Base-by-base conservation (phyloP, 2,113 vertebrate genomes). In the Protobothrops mucrosquamatus region DNA sequence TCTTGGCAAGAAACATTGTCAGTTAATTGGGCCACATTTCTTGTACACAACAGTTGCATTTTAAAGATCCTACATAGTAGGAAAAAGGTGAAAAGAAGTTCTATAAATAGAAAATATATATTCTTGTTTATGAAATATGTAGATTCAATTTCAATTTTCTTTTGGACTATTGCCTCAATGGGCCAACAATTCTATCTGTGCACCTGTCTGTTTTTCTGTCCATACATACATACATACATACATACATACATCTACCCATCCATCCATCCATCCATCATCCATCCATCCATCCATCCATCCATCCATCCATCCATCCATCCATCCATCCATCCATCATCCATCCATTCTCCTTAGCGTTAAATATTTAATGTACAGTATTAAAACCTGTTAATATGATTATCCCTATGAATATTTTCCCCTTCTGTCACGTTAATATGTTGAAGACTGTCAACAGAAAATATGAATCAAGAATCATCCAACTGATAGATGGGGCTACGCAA, bases 31-130 rank as follows among this genome's bases (percentile, higher is more conserved):
- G 94, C 95, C 91, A 91, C 95, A 96, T 94, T 95, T 96, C 94
- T 96, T 93, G 90, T 94, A 95, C 46, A 95, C 95, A 96, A 95
- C 93, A 96, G 91, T 96, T 96, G 95, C 94, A 96, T 96, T 97
- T 96, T 96, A 94, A 95, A 96, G 95, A 96, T 95, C 93, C 34
- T 93, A 94, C 94, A 96, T 94, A 92, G 93, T 95, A 96, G 92
- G 92, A 94, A 94, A 87, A 96, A 95, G 88, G 91, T 96, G 94
- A 96, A 97, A 88, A 89, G 24, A 24, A 93, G 95, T 92, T 96
- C 94, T 96, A 94, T 95, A 96, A 97, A 97, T 97, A 96, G 94
- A 92, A 96, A 97, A 96, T 88, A 95, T 96, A 96, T 93, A 93
- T 89, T 96, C 55, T 74, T 96, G 89, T 54, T 94, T 95, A 46